Percentiles rank a stretch among this genome's conserved stretches.
phyloP scores from a whole-genome alignment of 2,113 vertebrate species.

The Australoheros scitulus region DNA sequence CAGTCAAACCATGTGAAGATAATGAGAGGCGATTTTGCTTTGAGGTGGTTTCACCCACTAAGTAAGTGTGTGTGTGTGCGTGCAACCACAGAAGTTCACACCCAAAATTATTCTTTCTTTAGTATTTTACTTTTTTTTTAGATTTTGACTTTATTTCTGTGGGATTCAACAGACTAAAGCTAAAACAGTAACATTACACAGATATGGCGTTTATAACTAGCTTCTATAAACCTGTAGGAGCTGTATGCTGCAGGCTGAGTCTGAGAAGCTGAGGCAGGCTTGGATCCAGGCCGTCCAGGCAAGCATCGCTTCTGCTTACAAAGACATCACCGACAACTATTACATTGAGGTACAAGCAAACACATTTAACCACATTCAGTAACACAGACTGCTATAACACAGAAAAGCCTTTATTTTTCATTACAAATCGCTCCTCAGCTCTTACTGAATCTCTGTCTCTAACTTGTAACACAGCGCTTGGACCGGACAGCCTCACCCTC shows the following conservation, averaged over 20 bases:
- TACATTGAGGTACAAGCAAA: constrained; percentile 73
- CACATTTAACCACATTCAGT: neutral
- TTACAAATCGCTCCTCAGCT: neutral
- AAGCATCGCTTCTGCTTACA: constrained; percentile 96
- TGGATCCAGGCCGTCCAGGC: constrained; percentile 99
- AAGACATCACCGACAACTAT: constrained; percentile 85
- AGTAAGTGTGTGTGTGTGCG: constrained; percentile 79
- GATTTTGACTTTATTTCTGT: neutral
- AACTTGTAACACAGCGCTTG: constrained; percentile 79
- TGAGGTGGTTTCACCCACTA: constrained; percentile 98
- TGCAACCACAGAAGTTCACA: neutral
- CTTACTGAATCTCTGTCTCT: neutral
- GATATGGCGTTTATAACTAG: neutral
- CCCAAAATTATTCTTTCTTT: neutral
- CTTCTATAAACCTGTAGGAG: constrained; percentile 80
- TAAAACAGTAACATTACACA: neutral
- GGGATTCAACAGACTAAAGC: neutral
- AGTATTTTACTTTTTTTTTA: neutral
- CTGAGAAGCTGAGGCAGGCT: constrained; percentile 93
- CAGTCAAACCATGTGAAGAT: constrained; percentile 96
- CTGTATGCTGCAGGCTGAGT: constrained; percentile 98
- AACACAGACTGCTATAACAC: neutral
- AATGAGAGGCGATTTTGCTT: constrained; percentile 97
- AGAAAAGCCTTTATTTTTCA: neutral
- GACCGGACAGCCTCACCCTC: constrained; percentile 93